These are phyloP conservation scores for Eilema depressum DNA, from an alignment of 2,888 invertebrate genomes.

Conservation along the genomic window DNA sequence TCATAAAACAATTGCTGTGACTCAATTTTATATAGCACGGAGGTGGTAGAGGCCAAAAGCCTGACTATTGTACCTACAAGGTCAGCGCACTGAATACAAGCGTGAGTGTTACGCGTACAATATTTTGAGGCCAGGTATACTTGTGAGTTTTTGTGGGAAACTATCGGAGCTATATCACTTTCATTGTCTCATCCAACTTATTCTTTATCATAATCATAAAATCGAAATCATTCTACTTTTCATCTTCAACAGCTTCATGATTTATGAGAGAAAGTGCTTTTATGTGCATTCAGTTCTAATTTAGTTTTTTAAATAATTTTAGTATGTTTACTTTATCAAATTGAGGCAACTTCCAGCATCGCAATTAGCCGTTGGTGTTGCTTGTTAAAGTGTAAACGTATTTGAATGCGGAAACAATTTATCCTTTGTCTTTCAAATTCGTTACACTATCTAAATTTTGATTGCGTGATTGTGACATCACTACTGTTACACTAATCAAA, in stretches of 20 bases:
- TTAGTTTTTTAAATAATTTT: neutral
- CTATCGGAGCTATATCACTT: conserved; percentile 32
- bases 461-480: conserved; percentile 13
- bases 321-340: conserved; percentile 28
- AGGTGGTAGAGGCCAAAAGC: conserved; percentile 56
- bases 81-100: conserved; percentile 72
- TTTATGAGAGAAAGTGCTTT: conserved; percentile 31
- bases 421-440: conserved; percentile 30
- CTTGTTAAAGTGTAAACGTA: conserved; percentile 28
- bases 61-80: conserved; percentile 76
- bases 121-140: conserved; percentile 72
- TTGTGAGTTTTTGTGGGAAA: conserved; percentile 62
- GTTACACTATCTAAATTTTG: conserved; percentile 25
- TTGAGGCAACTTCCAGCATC: conserved; percentile 25
- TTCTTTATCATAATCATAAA: conserved; percentile 27
- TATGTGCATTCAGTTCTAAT: conserved; percentile 3
- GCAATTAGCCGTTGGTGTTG: conserved; percentile 34
- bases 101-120: conserved; percentile 62
- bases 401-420: conserved; percentile 41
- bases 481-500: neutral
- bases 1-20: conserved; percentile 46
- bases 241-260: conserved; percentile 9
- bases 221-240: conserved; percentile 13
- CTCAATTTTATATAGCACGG: conserved; percentile 54
- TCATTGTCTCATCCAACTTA: conserved; percentile 30